phyloP scores from a whole-genome alignment of 2,797 vertebrate species.

The Ispidina picta region DNA sequence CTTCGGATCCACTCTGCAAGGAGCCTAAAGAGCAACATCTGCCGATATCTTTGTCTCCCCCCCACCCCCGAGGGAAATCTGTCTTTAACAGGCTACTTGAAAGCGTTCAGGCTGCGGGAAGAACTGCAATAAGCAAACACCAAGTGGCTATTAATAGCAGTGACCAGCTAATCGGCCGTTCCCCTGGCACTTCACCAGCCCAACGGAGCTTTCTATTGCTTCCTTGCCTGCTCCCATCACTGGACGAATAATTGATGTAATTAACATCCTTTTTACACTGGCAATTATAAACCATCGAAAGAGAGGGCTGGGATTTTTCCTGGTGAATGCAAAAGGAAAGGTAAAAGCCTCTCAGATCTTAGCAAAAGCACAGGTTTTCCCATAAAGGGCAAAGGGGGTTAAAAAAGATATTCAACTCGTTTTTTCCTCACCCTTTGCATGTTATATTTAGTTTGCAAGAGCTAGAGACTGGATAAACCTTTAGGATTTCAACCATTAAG shows the following conservation, averaged over 20 bases:
- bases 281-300: not conserved
- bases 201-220: not conserved
- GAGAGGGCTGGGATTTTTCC: not conserved
- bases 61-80: not conserved
- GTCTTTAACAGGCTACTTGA: not conserved
- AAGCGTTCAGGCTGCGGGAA: not conserved
- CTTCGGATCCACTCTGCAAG: not conserved
- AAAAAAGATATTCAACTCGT: not conserved
- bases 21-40: not conserved
- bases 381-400: rapidly evolving
- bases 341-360: rapidly evolving
- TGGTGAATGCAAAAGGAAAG: not conserved
- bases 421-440: not conserved
- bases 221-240: not conserved
- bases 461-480: not conserved
- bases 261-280: not conserved
- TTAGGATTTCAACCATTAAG: not conserved
- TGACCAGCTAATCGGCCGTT: not conserved
- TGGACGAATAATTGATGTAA: not conserved
- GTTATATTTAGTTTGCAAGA: not conserved
- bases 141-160: not conserved
- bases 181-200: not conserved
- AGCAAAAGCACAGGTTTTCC: not conserved
- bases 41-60: not conserved
- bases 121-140: not conserved